Evolutionary conservation across 2,888 invertebrate species (phyloP).

Genomic region (Cataglyphis rosenhaueri): DNA sequence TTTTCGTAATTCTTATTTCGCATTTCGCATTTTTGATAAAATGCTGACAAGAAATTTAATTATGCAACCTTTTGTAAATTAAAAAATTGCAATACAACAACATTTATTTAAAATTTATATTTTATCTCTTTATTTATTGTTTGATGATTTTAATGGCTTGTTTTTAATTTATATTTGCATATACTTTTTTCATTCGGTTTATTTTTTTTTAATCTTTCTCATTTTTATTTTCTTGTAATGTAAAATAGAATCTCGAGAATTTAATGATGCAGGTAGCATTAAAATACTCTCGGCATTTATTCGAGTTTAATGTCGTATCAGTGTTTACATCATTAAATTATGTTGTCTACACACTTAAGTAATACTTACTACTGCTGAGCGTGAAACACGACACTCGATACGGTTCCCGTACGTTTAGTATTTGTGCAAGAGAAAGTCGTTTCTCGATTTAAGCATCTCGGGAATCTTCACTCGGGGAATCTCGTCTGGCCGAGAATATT

Average conservation of each 20-base stretch:
- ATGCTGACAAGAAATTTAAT: neutral
- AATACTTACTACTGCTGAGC: neutral
- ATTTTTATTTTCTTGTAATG: neutral
- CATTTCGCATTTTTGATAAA: neutral
- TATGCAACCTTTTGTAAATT: neutral
- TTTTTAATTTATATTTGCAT: neutral
- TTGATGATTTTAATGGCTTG: neutral
- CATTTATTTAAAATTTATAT: neutral
- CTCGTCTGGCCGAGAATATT: constrained; percentile 14
- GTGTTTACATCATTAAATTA: neutral
- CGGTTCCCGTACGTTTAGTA: constrained; percentile 18
- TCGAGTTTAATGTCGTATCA: neutral
- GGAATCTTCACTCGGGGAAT: constrained; percentile 33
- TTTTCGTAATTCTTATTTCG: neutral
- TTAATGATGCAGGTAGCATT: neutral
- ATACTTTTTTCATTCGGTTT: neutral
- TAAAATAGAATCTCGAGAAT: neutral
- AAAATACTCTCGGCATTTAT: constrained; percentile 10
- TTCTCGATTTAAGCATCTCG: constrained; percentile 60
- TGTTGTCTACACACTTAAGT: neutral
- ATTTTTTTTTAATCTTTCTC: neutral
- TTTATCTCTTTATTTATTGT: neutral
- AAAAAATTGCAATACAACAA: neutral
- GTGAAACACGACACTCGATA: neutral
- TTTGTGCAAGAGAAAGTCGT: constrained; percentile 69